phyloP scores from a whole-genome alignment of 2,888 invertebrate species.

The Pseudolycoriella hygida region DNA sequence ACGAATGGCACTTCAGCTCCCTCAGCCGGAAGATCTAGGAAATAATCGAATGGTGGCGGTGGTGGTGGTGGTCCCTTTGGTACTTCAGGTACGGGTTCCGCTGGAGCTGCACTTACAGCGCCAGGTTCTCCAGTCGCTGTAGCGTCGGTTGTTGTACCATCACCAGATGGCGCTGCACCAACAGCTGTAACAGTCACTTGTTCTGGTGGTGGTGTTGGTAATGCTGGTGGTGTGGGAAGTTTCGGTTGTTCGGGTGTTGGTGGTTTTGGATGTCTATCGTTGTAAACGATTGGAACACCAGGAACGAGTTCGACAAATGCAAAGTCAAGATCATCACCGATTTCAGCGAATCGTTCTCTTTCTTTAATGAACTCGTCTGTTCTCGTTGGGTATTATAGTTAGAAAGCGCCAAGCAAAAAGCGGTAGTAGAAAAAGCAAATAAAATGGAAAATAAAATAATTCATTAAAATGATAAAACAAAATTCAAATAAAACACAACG shows the following conservation, averaged over 20 bases:
- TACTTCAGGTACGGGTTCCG: conserved; percentile 14
- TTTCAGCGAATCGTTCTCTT: conserved; percentile 83
- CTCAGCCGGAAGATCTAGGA: conserved; percentile 29
- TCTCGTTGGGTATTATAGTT: conserved; percentile 13
- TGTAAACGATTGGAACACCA: conserved; percentile 33
- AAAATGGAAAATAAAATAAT: conserved; percentile 1
- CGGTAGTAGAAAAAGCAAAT: conserved; percentile 1
- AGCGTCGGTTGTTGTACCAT: background rate
- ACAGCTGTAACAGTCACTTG: background rate
- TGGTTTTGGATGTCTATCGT: conserved; percentile 28
- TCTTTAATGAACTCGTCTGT: conserved; percentile 72
- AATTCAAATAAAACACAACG: background rate
- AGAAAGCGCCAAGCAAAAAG: conserved; percentile 3
- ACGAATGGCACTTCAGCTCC: conserved; percentile 30
- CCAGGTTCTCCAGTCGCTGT: background rate
- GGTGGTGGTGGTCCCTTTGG: conserved; percentile 22
- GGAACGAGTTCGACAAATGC: conserved; percentile 73
- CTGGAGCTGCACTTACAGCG: conserved; percentile 16
- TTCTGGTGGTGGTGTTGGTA: conserved; percentile 15
- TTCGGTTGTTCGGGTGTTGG: conserved; percentile 22
- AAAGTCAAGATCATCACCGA: conserved; percentile 84
- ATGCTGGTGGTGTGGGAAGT: conserved; percentile 20
- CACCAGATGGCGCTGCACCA: background rate
- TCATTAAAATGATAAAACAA: background rate
- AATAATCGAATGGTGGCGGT: conserved; percentile 29